Evolutionary conservation across 2,113 vertebrate species (phyloP).

Genomic region (Oreochromis niloticus): DNA sequence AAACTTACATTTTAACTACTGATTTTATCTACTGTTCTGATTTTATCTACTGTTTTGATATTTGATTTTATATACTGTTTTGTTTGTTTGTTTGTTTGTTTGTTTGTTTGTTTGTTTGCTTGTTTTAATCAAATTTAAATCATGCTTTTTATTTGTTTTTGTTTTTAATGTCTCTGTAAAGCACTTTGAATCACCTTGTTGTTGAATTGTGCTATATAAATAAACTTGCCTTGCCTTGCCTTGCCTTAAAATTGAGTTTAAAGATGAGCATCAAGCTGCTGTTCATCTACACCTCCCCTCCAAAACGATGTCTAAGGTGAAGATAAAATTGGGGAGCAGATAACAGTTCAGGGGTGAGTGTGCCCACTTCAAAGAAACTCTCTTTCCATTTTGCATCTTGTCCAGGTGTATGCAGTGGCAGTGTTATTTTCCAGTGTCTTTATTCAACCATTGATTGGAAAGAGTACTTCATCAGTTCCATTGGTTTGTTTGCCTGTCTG

Average conservation of each 20-base stretch:
- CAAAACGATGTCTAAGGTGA: not conserved
- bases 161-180: too few species aligned
- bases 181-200: too few species aligned
- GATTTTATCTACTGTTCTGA: too few species aligned
- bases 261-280: not conserved
- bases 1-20: too few species aligned
- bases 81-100: too few species aligned
- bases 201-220: too few species aligned
- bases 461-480: not conserved
- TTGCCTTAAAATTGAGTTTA: not conserved
- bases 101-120: too few species aligned
- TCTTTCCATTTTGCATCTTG: not conserved
- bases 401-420: not conserved
- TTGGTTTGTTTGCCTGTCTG: not conserved
- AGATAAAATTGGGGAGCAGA: not conserved
- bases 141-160: too few species aligned
- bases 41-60: too few species aligned
- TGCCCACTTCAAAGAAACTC: not conserved
- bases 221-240: too few species aligned
- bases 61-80: too few species aligned
- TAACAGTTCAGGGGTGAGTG: not conserved
- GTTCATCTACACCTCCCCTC: not conserved
- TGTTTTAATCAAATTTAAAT: too few species aligned
- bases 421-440: not conserved
- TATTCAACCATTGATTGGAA: not conserved